Conservation (phyloP, 2,113 vertebrate species). For the Melanotaenia duboulayi region DNA sequence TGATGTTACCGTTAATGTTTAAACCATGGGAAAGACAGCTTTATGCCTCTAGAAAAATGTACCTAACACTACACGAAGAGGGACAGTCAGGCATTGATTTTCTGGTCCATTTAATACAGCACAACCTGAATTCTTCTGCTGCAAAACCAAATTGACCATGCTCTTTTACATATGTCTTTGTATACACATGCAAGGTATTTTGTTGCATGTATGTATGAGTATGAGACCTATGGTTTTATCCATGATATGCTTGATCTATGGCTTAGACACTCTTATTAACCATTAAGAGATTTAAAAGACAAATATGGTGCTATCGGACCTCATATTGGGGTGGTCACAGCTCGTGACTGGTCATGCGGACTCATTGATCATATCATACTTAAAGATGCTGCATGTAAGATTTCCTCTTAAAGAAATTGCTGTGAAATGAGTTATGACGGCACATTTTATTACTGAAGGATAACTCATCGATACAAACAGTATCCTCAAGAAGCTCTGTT, state of each 20-base stretch:
- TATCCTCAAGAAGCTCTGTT: slow-evolving; percentile 52
- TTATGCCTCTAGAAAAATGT: background rate
- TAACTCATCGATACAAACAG: slow-evolving; percentile 36
- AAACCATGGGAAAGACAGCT: slow-evolving; percentile 5
- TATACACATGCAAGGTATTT: slow-evolving; percentile 83
- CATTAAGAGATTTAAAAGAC: slow-evolving; percentile 84
- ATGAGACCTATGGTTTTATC: slow-evolving; percentile 84
- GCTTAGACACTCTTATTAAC: slow-evolving; percentile 89
- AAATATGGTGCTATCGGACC: slow-evolving; percentile 98
- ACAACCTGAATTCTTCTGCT: slow-evolving; percentile 95
- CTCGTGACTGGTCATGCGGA: slow-evolving; percentile 99
- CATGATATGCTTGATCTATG: slow-evolving; percentile 88
- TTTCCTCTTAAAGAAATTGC: slow-evolving; percentile 61
- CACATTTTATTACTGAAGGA: slow-evolving; percentile 56
- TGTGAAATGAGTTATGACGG: slow-evolving; percentile 40
- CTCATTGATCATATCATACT: slow-evolving; percentile 98
- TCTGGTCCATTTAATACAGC: slow-evolving; percentile 87
- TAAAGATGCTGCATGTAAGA: slow-evolving; percentile 77
- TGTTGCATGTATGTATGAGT: slow-evolving; percentile 83
- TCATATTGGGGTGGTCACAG: slow-evolving; percentile 92
- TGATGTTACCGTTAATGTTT: slow-evolving; percentile 3
- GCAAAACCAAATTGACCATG: slow-evolving; percentile 87
- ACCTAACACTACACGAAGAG: slow-evolving; percentile 25
- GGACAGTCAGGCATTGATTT: slow-evolving; percentile 60
- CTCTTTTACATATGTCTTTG: slow-evolving; percentile 81